Base-by-base conservation (phyloP, 2,113 vertebrate genomes). In the Serinus canaria region DNA sequence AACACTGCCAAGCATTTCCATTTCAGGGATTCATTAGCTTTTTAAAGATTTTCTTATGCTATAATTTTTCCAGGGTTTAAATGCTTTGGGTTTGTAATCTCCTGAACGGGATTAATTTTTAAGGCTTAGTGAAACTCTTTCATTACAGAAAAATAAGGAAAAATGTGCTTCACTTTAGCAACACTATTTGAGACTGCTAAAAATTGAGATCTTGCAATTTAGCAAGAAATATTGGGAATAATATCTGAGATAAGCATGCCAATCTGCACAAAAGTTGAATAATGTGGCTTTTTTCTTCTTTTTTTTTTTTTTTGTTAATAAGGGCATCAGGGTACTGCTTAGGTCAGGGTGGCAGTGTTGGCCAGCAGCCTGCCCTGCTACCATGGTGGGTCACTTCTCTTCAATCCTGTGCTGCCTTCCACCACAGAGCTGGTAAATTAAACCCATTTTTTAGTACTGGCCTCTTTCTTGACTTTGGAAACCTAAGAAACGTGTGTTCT, bases 281-380 rank as follows among this genome's bases (percentile, higher is more conserved):
- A 56, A 79, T 2, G 1, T 13, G 13, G 0, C 6, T 62, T 10
- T 6, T 1, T 30, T 17, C 4, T 13, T 25, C 11, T 4, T 18
- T 5, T 55, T n/a, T 55, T 15, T 16, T 19, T 2, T 4, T 50
- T 50, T 55, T 25, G 55, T 33, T 7, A 27, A 7, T 52, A 39
- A 46, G 17, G 6, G 12, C 10, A 6, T 9, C 10, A 0, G 1
- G 35, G 19, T 70, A 49, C 4, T 2, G 4, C n/a, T 30, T 6
- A 7, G n/a, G 33, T 33, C 55, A 44, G 47, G 10, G 9, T 8
- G 11, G 28, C 37, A 0, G 0, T 59, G 56, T 49, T 9, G 33
- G 19, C 21, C 44, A 28, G 44, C 43, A 73, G 24, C 59, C 53
- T 37, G 27, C 37, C 44, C 23, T 37, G 47, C n/a, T 6, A 3